Base-by-base conservation (phyloP, 1,140 invertebrate species). In the Lordiphosa mommai region DNA sequence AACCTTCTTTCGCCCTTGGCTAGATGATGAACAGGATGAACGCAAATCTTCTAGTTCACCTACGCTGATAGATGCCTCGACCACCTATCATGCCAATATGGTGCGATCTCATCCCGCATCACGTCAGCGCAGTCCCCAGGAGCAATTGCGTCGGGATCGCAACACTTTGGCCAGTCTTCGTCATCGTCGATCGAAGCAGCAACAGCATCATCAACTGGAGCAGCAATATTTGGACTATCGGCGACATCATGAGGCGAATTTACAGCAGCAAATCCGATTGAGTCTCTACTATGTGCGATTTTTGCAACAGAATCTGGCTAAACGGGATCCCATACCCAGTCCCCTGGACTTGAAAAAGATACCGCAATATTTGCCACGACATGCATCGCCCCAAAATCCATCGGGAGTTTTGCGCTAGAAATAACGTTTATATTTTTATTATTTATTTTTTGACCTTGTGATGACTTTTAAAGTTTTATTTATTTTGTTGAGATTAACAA, bases 201-300 rank as follows among this genome's bases (percentile, higher is more conserved):
- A 70, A 27, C 49, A 76, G 33, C 65, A 74, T 3, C 14, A 41
- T 8, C 59, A 63, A 29, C 43, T 76, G 33, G 72, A 74, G 48
- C 59, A 65, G n/a, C 72, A 73, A 33, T 69, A 65, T 46, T 14
- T 55, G 8, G 40, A 50, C 6, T 69, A n/a, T 3, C 55, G 61
- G 0, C 46, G 29, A 6, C 73, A 80, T 32, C 63, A 79, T 30
- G 55, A 79, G 16, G 53, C 55, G 2, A 56, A 63, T 2, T 7
- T 79, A 41, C 32, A 77, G 49, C 73, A 79, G 20, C 74, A 79
- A 34, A 56, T 79, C 7, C 73, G 74, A 0, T 13, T 79, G 20
- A 80, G 69, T 9, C 68, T 72, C 32, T 79, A 79, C 55, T 79
- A 79, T 27, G 73, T 79, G n/a, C 32, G 64, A 1, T 69, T 57